phyloP scores from a whole-genome alignment of 2,797 vertebrate genomes.

The Melanotaenia nigrans region DNA sequence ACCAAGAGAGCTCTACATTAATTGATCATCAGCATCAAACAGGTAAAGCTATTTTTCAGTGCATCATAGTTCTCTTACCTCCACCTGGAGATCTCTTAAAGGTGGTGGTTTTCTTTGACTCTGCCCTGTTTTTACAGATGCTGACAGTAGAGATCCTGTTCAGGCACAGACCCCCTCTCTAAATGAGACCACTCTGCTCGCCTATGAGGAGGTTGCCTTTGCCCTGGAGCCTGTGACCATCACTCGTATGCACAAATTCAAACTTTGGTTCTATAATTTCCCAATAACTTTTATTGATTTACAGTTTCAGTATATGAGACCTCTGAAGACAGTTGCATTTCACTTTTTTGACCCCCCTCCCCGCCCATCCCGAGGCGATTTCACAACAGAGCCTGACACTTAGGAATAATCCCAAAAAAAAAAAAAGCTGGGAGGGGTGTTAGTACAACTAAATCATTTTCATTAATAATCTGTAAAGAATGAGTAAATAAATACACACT shows the following conservation, averaged over 20 bases:
- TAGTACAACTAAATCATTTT: too few relatives aligned
- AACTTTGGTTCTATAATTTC: slow-evolving; percentile 1
- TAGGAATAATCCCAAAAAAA: too few relatives aligned
- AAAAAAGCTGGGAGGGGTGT: too few relatives aligned
- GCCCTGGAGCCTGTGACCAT: slow-evolving; percentile 78
- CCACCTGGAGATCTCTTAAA: not conserved
- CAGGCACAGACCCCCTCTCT: slow-evolving; percentile 15
- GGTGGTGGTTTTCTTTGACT: not conserved
- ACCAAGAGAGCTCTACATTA: slow-evolving; percentile 37
- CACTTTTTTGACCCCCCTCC: too few relatives aligned
- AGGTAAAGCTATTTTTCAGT: slow-evolving; percentile 21
- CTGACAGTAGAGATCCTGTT: not conserved
- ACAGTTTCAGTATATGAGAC: too few relatives aligned
- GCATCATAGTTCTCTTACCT: not conserved
- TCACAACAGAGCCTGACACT: too few relatives aligned
- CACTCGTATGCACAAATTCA: slow-evolving; percentile 68
- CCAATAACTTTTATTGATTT: too few relatives aligned
- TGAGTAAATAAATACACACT: too few relatives aligned
- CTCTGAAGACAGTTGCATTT: not conserved
- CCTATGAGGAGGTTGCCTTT: slow-evolving; percentile 66
- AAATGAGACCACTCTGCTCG: slow-evolving; percentile 64
- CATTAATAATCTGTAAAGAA: too few relatives aligned
- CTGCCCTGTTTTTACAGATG: slow-evolving; percentile 42
- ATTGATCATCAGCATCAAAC: slow-evolving; percentile 30
- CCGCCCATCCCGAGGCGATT: too few relatives aligned